Base-by-base conservation (phyloP, 2,113 vertebrate species). In the Chaetodon trifascialis region DNA sequence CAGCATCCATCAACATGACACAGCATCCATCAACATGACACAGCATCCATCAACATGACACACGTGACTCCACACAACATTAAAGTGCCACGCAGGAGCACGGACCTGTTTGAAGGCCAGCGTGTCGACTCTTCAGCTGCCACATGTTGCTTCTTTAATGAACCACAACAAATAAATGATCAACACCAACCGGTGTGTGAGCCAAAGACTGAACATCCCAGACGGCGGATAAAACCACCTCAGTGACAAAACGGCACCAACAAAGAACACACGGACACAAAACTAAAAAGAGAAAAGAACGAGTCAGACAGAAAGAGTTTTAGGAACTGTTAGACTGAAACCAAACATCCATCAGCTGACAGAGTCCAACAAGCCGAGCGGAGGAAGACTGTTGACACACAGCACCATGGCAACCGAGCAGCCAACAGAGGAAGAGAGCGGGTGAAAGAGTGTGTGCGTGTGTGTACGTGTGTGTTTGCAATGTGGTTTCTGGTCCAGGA, bases 341-440 rank as follows among this genome's bases (percentile, higher is more conserved):
- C 47, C 79, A 64, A 66, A 64, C 71, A 62, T 64, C 25, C 9
- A 65, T 77, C 80, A 71, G 74, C 55, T 51, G 66, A 44, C 69
- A 30, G 42, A 79, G 54, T 38, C 44, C 36, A 79, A 54, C 23
- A 2, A 52, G 38, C 52, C 2, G 4, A 80, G 72, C 63, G 60
- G 73, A 21, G 2, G 4, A 25, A 30, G 46, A 25, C 59, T 67
- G 51, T 58, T 82, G 30, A 77, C 69, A 65, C 73, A 76, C 68
- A 51, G 34, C 64, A 0, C 59, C 83, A 75, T 72, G 62, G 76
- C 64, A 84, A 79, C 86, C 2, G 7, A 79, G 79, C 0, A 3
- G 30, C 9, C 40, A 12, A 84, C 17, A 79, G 68, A 52, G 54
- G 54, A 19, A 52, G 62, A 21, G 47, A 46, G 46, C 3, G 46